Evolutionary conservation across 2,113 vertebrate species (phyloP), one percentile per base, ranked within the genome.

Genomic region (Mungos mungo): DNA sequence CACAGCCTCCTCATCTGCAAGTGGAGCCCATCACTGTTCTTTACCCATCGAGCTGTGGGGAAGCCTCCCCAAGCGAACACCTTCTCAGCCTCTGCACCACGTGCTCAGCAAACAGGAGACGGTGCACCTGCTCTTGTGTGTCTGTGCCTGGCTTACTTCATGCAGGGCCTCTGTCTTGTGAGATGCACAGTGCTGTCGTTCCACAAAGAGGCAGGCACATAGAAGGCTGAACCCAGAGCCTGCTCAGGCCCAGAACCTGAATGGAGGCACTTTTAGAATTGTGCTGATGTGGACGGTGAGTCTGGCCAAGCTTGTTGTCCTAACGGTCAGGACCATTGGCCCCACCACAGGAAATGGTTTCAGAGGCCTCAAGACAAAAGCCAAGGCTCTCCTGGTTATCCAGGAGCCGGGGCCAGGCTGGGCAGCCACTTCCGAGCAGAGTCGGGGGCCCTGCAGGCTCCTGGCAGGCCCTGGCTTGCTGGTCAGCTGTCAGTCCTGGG

Each of bases 251-350:
- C 18, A 52, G 47, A 7, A 13, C 7, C 50, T 33, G 35, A 60
- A n/a, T 0, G 4, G 38, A 33, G 60, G 38, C 4, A 1, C 21
- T 5, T 33, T 7, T 2, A 16, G 8, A 38, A 54, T 3, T 0
- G 0, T 19, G 25, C 47, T 1, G 3, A 35, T n/a, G 33, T 47
- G 54, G 66, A n/a, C 1, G 0, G 35, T 2, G 50, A 82, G 47
- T 21, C 54, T 31, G 68, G 25, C 76, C 41, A 79, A 68, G 35
- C 66, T 63, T 18, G 11, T 18, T 9, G 21, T 54, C 33, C 5
- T 4, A 2, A 88, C 0, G 0, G 60, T 45, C 9, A 54, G 25
- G 5, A 63, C 29, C 71, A n/a, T 2, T 14, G 41, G 71, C 13
- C 52, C 21, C 12, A 4, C 29, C 0, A 65, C 33, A 72, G 45